phyloP scores from a whole-genome alignment of 2,113 vertebrate genomes.

The Leucopsar rothschildi region DNA sequence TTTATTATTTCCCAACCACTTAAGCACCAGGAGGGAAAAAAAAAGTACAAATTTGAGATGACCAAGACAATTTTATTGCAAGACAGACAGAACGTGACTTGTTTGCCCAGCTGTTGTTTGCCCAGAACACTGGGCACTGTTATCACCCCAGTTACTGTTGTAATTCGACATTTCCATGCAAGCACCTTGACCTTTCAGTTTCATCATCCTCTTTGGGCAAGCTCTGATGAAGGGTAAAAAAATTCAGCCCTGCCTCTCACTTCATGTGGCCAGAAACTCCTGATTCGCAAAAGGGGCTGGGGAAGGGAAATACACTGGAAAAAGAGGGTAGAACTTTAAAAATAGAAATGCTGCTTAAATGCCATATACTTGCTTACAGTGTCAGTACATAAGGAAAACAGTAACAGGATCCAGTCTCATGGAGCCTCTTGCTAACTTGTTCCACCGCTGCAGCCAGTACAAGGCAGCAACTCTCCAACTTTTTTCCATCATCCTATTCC shows the following conservation, averaged over 20 bases:
- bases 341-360: constrained; percentile 34
- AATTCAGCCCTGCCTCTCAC: neutral
- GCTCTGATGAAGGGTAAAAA: neutral
- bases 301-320: constrained; percentile 1
- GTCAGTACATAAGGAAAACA: constrained; percentile 33
- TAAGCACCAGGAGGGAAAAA: neutral
- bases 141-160: neutral
- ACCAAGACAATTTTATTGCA: constrained; percentile 37
- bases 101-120: constrained; percentile 61
- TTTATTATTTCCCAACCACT: neutral
- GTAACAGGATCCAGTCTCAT: constrained; percentile 45
- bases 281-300: neutral
- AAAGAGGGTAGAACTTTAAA: constrained; percentile 7
- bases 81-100: constrained; percentile 36
- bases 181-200: neutral
- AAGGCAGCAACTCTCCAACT: neutral
- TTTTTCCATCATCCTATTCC: constrained; percentile 46
- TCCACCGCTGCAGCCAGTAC: constrained; percentile 40
- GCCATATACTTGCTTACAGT: constrained; percentile 27
- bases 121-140: constrained; percentile 4
- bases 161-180: neutral
- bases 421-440: constrained; percentile 61
- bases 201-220: neutral
- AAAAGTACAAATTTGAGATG: neutral
- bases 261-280: neutral